phyloP scores from a whole-genome alignment of 2,888 invertebrate genomes.

The Spatulosminthurus flaviceps region DNA sequence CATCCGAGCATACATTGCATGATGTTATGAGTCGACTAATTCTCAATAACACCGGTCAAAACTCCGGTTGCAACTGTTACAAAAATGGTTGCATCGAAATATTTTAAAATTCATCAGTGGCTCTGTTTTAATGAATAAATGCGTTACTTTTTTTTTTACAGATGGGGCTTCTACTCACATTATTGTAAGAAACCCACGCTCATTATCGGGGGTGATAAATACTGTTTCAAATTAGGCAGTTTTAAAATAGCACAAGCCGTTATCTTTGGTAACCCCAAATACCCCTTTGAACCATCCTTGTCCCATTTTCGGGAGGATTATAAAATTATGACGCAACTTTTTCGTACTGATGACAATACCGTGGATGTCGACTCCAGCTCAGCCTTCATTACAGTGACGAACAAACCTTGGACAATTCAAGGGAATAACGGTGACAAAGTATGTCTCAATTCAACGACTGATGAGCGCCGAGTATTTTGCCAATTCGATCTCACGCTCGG shows the following conservation, averaged over 20 bases:
- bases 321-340: slow-evolving; percentile 35
- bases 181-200: slow-evolving; percentile 49
- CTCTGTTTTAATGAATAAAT: too few relatives aligned
- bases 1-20: too few relatives aligned
- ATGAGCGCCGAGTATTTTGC: slow-evolving; percentile 39
- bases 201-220: slow-evolving; percentile 51
- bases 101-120: too few relatives aligned
- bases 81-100: too few relatives aligned
- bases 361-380: slow-evolving; percentile 43
- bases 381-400: slow-evolving; percentile 50
- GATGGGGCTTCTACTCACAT: slow-evolving; percentile 55
- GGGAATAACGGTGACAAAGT: slow-evolving; percentile 46
- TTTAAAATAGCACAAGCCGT: slow-evolving; percentile 47
- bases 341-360: slow-evolving; percentile 34
- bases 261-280: slow-evolving; percentile 50
- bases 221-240: slow-evolving; percentile 47
- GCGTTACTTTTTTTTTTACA: too few relatives aligned
- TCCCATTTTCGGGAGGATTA: slow-evolving; percentile 49
- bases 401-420: slow-evolving; percentile 50
- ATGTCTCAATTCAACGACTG: slow-evolving; percentile 39
- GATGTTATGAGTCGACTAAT: too few relatives aligned
- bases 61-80: too few relatives aligned
- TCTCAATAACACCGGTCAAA: too few relatives aligned
- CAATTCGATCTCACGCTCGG: slow-evolving; percentile 24
- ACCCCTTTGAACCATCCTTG: slow-evolving; percentile 50